Evolutionary conservation across 2,797 vertebrate genomes (phyloP).

Genomic region (Cyclopterus lumpus): DNA sequence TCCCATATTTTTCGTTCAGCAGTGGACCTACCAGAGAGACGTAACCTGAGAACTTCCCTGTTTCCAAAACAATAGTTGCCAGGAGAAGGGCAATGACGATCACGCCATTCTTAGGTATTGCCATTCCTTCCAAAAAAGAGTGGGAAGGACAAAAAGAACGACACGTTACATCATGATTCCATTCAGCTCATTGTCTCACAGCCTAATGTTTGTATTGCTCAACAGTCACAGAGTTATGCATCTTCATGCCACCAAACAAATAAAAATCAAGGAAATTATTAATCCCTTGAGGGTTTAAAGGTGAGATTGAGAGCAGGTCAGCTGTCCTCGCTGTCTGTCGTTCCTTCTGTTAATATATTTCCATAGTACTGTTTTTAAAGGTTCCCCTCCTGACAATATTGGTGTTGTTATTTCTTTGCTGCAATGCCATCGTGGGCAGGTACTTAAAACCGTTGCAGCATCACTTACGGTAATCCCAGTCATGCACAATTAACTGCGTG

Average conservation of each 20-base stretch:
- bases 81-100: slow-evolving; percentile 47
- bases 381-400: background rate
- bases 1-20: slow-evolving; percentile 32
- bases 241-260: background rate
- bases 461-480: background rate
- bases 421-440: background rate
- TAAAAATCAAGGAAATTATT: background rate
- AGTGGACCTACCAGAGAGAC: slow-evolving; percentile 52
- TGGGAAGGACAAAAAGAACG: background rate
- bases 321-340: no score
- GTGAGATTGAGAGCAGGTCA: background rate
- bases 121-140: slow-evolving; percentile 62
- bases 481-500: background rate
- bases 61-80: slow-evolving; percentile 58
- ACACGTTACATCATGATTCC: background rate
- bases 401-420: background rate
- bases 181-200: background rate
- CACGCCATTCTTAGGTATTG: slow-evolving; percentile 39
- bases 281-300: background rate
- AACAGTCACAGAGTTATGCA: background rate
- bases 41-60: slow-evolving; percentile 18
- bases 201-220: background rate
- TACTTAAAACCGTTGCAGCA: background rate
- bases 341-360: background rate
- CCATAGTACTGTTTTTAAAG: background rate